A percentile compares a stretch with the other conserved stretches of the same genome.
These are phyloP conservation scores for Tortrix viridana DNA, from an alignment of 2,888 invertebrate genomes.

Conservation along the genomic window DNA sequence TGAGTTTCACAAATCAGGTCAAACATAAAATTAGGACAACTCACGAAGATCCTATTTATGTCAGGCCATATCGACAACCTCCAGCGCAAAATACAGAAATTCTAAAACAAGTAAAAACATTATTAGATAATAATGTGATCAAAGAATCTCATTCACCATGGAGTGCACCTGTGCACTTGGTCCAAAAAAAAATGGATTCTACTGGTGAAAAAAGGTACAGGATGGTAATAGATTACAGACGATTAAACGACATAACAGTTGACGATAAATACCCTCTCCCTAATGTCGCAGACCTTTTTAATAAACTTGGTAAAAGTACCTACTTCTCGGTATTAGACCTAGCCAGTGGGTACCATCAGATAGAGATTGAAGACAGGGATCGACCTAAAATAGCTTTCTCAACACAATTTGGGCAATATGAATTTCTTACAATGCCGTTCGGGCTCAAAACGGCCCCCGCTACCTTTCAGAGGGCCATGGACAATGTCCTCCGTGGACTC, in stretches of 20 bases:
- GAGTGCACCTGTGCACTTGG: constrained; percentile 55
- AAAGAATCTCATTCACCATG: constrained; percentile 51
- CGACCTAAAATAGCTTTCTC: constrained; percentile 44
- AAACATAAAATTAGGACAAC: constrained; percentile 36
- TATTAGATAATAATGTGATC: constrained; percentile 52
- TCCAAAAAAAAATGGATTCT: constrained; percentile 55
- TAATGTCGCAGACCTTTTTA: constrained; percentile 39
- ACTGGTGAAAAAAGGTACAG: constrained; percentile 50
- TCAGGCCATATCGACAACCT: constrained; percentile 46
- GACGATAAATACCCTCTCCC: constrained; percentile 49
- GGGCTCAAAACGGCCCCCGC: too few relatives aligned
- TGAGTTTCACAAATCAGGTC: constrained; percentile 7
- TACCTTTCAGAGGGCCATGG: too few relatives aligned
- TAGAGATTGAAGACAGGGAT: constrained; percentile 42
- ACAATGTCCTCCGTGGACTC: too few relatives aligned
- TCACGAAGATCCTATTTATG: constrained; percentile 47
- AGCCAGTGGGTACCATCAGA: constrained; percentile 47
- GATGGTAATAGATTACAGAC: constrained; percentile 46
- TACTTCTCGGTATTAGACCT: constrained; percentile 44
- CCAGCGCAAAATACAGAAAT: constrained; percentile 47
- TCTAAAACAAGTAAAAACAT: constrained; percentile 48
- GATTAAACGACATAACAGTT: constrained; percentile 46
- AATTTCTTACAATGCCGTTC: too few relatives aligned
- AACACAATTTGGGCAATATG: too few relatives aligned
- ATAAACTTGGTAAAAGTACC: constrained; percentile 1